Percentiles rank a stretch among this genome's conserved stretches.
Evolutionary conservation across 2,797 vertebrate genomes (phyloP).

Genomic region (Sorex maritimensis): DNA sequence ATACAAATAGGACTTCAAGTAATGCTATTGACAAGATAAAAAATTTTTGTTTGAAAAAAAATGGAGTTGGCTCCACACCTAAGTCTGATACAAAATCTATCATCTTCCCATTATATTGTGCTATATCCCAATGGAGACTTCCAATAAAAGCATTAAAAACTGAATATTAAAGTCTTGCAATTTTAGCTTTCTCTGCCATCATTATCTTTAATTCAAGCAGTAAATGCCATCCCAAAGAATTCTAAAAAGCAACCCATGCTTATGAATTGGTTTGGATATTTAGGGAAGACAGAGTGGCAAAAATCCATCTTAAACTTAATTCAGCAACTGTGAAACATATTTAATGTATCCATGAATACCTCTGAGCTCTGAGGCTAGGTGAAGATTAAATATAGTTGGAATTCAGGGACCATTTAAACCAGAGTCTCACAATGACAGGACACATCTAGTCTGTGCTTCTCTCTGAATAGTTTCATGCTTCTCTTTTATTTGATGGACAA

Average conservation of each 20-base stretch:
- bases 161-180: constrained; percentile 23
- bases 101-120: constrained; percentile 16
- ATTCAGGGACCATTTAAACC: neutral
- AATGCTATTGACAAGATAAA: constrained; percentile 13
- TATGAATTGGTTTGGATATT: constrained; percentile 11
- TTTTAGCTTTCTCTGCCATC: constrained; percentile 57
- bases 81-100: neutral
- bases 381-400: neutral
- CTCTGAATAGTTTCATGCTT: too few relatives aligned
- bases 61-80: constrained; percentile 41
- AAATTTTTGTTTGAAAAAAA: constrained; percentile 53
- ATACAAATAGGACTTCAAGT: constrained; percentile 43
- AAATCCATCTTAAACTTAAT: neutral
- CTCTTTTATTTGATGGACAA: too few relatives aligned
- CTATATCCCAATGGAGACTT: constrained; percentile 13
- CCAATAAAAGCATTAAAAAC: constrained; percentile 55
- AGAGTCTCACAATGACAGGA: neutral
- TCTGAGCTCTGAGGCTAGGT: neutral
- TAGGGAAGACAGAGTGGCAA: constrained; percentile 17
- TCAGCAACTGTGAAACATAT: neutral
- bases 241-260: constrained; percentile 24
- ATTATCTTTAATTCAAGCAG: constrained; percentile 39
- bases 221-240: neutral
- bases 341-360: neutral
- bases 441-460: too few relatives aligned